Evolutionary conservation across 1,140 invertebrate genomes (phyloP), one percentile per base, ranked within the genome.

Genomic region (Drosophila sturtevanti): DNA sequence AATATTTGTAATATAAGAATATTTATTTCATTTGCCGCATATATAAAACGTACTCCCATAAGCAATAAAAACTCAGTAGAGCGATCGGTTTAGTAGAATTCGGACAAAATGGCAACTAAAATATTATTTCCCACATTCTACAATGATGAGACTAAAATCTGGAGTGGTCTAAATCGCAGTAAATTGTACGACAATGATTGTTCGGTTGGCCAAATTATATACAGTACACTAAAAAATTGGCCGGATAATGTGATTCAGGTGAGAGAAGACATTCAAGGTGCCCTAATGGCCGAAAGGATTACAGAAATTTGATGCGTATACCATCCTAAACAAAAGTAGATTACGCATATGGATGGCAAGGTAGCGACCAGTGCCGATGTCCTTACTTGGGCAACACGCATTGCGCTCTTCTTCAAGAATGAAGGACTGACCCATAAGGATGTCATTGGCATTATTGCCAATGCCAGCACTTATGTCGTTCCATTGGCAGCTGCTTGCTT

Each of bases 181-280:
- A 68, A 61, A 1, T 9, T 68, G 1, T 84, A 59, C 16, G 65
- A 68, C 35, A 63, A 14, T n/a, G 54, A 85, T 12, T 41, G 68
- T 21, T 80, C 77, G 0, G 31, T 31, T 0, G 81, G 81, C 0
- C 63, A 68, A 37, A 41, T 85, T 0, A 31, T 80, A 12, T 70
- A 51, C 55, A 69, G 24, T 6, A 24, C 59, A 1, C 44, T 84
- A 4, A 52, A 51, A 7, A 64, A 58, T 7, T 84, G 72, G 65
- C 63, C 81, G 37, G 22, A 35, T 10, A 72, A 85, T 41, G 66
- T 73, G 31, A 27, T 79, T 68, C 81, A 85, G 81, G 81, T 84
- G 85, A 64, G 85, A 64, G 60, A 48, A 48, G 18, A 48, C 10
- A 38, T 34, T 10, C 14, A 5, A 37, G 11, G 16, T 14, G 1